These are phyloP conservation scores for Strigamia maritima DNA, from an alignment of 2,888 invertebrate genomes.

Conservation along the genomic window DNA sequence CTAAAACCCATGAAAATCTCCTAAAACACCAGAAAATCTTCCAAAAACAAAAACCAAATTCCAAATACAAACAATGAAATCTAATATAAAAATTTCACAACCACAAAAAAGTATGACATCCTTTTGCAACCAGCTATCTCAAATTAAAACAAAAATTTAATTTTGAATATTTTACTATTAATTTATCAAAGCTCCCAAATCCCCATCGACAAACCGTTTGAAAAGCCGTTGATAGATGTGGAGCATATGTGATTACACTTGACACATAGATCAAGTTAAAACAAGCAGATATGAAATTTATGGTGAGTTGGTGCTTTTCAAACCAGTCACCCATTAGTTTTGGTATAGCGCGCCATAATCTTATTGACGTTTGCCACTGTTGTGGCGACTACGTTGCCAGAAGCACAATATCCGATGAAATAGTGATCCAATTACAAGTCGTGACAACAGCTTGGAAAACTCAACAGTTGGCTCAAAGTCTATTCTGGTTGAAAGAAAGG, in stretches of 20 bases:
- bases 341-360: neutral
- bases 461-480: neutral
- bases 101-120: too few species aligned
- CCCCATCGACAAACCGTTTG: neutral
- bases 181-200: neutral
- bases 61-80: too few species aligned
- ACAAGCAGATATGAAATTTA: slow-evolving; percentile 12
- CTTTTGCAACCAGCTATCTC: too few species aligned
- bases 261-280: neutral
- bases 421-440: slow-evolving; percentile 15
- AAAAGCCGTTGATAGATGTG: neutral
- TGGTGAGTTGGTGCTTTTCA: neutral
- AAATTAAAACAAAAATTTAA: too few species aligned
- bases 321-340: neutral
- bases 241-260: neutral
- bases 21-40: too few species aligned
- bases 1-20: too few species aligned
- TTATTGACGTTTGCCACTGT: slow-evolving; percentile 23
- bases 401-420: slow-evolving; percentile 18
- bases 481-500: neutral
- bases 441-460: neutral
- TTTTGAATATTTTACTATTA: too few species aligned
- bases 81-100: too few species aligned
- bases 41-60: too few species aligned
- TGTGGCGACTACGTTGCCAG: slow-evolving; percentile 13